Conservation (phyloP, 1,140 invertebrate species). For the Eufriesea mexicana region DNA sequence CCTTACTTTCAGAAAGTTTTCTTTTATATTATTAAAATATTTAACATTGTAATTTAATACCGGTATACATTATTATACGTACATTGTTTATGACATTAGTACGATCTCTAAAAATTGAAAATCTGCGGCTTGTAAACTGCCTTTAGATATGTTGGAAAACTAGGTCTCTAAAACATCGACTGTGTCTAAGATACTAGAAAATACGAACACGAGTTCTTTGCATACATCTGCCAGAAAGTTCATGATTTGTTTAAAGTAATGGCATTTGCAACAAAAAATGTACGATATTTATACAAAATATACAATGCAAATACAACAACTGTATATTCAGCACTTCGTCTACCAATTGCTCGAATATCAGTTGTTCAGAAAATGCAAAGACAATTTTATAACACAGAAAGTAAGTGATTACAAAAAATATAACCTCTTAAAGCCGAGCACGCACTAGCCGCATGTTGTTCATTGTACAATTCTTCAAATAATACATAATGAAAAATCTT, state of each 20-base stretch:
- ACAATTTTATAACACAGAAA: conserved; percentile 63
- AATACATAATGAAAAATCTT: neutral
- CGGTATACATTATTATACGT: neutral
- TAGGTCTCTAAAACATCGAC: conserved; percentile 36
- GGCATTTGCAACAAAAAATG: conserved; percentile 73
- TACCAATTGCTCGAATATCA: conserved; percentile 57
- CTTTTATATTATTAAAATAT: no score
- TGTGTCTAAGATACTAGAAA: neutral
- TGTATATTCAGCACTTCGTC: conserved; percentile 62
- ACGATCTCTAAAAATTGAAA: neutral
- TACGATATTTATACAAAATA: conserved; percentile 73
- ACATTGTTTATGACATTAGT: neutral
- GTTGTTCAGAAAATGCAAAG: conserved; percentile 61
- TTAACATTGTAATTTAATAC: neutral
- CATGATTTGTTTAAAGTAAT: conserved; percentile 63
- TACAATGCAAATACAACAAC: conserved; percentile 67
- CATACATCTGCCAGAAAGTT: conserved; percentile 43
- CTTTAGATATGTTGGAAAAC: conserved; percentile 14
- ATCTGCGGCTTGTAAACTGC: conserved; percentile 4
- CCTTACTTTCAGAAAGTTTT: no score
- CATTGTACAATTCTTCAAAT: neutral
- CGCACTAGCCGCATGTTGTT: neutral
- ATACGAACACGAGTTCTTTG: conserved; percentile 20
- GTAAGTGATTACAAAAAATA: conserved; percentile 61
- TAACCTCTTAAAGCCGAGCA: conserved; percentile 57